Evolutionary conservation across 2,888 invertebrate species (phyloP).

Genomic region (Lasioglossum pauxillum): DNA sequence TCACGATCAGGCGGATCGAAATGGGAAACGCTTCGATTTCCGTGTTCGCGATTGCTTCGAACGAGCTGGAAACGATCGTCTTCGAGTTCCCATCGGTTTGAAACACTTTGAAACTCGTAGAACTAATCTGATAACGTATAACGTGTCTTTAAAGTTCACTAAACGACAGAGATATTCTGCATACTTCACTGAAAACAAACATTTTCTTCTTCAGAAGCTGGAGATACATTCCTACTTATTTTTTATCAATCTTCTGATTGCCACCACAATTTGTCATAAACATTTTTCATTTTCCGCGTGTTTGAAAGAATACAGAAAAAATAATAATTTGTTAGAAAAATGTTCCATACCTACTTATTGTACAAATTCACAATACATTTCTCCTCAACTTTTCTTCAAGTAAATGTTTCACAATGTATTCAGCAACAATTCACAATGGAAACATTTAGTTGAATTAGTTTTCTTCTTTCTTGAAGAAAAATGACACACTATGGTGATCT

Average conservation of each 20-base stretch:
- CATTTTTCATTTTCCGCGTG: neutral
- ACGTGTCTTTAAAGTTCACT: neutral
- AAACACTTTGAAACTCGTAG: neutral
- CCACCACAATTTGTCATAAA: neutral
- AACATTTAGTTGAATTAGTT: too few relatives aligned
- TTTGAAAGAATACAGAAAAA: too few relatives aligned
- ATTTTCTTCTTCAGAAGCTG: neutral
- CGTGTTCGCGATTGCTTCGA: neutral
- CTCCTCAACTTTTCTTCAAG: too few relatives aligned
- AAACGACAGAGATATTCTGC: neutral
- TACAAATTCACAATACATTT: too few relatives aligned
- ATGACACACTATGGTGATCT: neutral
- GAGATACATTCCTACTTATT: neutral
- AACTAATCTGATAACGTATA: neutral
- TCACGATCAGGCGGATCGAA: neutral
- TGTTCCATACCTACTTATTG: too few relatives aligned
- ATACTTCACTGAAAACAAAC: neutral
- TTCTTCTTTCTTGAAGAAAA: neutral
- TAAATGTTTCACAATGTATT: too few relatives aligned
- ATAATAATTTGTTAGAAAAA: too few relatives aligned
- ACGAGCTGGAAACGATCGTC: conserved; percentile 7
- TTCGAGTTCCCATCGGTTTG: neutral
- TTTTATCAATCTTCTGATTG: neutral
- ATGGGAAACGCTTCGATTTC: neutral
- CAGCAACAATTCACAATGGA: too few relatives aligned